Evolutionary conservation across 2,888 invertebrate species (phyloP).

Genomic region (Eledona agricola): DNA sequence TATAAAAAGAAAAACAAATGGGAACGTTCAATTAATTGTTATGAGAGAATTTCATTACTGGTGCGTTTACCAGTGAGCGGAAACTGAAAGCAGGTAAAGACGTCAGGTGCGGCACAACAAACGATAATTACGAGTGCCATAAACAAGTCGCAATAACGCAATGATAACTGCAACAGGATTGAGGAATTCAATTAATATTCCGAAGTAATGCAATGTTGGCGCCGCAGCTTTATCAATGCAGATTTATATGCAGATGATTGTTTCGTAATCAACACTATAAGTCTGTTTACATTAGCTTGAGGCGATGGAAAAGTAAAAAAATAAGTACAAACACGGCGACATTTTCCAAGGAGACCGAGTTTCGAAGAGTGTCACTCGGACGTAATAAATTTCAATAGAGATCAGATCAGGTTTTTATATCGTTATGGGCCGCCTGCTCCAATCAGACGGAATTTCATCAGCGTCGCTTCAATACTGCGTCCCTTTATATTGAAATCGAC

Average conservation of each 20-base stretch:
- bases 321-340: conserved; percentile 4
- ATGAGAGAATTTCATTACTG: conserved; percentile 2
- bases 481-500: no score
- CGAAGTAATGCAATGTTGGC: conserved; percentile 5
- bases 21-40: no score
- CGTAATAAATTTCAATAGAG: conserved; percentile 8
- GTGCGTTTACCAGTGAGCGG: no score
- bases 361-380: conserved; percentile 5
- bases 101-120: conserved; percentile 2
- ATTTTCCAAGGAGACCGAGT: conserved; percentile 8
- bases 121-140: conserved; percentile 7
- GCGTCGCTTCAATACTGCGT: no score
- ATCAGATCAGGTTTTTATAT: conserved; percentile 5
- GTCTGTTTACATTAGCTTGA: not conserved
- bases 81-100: no score
- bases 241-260: conserved; percentile 18
- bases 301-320: conserved; percentile 1
- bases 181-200: conserved; percentile 18
- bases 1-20: no score
- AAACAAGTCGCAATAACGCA: no score
- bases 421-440: no score
- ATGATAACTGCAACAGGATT: conserved; percentile 4
- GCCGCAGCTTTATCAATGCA: conserved; percentile 14
- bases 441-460: no score
- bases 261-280: conserved; percentile 8